These are phyloP conservation scores for Pyrrhosoma nymphula DNA, from an alignment of 2,888 invertebrate genomes.

Conservation along the genomic window DNA sequence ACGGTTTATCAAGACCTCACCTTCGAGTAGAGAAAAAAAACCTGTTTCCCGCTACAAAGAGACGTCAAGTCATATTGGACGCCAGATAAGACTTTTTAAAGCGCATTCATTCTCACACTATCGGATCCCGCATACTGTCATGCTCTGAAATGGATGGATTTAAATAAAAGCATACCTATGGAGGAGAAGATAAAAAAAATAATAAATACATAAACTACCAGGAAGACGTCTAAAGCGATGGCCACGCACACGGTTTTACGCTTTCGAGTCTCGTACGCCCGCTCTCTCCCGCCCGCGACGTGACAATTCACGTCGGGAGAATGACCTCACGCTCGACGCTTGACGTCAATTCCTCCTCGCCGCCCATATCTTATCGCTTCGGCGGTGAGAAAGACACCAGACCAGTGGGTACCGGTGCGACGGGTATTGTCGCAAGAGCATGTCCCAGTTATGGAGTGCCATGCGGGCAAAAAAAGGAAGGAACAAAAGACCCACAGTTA, in stretches of 20 bases:
- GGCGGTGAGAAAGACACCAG: conserved; percentile 39
- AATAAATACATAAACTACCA: background rate
- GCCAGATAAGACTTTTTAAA: background rate
- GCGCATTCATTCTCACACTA: background rate
- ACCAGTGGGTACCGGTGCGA: conserved; percentile 54
- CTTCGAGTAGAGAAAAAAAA: background rate
- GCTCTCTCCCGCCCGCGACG: background rate
- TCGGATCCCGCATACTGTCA: background rate
- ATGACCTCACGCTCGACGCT: conserved; percentile 59
- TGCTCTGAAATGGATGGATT: background rate
- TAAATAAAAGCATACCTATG: background rate
- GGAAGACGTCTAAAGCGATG: background rate
- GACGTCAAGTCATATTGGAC: background rate
- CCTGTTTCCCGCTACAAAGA: background rate
- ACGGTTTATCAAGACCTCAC: background rate
- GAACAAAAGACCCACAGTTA: background rate
- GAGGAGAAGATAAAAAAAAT: background rate
- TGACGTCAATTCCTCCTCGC: conserved; percentile 56
- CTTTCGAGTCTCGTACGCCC: conserved; percentile 36
- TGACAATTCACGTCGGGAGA: conserved; percentile 64
- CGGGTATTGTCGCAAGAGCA: conserved; percentile 44
- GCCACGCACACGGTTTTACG: background rate
- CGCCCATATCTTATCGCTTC: conserved; percentile 62
- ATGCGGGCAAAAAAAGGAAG: background rate
- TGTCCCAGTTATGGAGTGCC: conserved; percentile 53